A percentile compares a stretch with the other conserved stretches of the same genome.
These are phyloP conservation scores for Melinaea menophilus DNA, from an alignment of 2,888 invertebrate species.

Conservation along the genomic window DNA sequence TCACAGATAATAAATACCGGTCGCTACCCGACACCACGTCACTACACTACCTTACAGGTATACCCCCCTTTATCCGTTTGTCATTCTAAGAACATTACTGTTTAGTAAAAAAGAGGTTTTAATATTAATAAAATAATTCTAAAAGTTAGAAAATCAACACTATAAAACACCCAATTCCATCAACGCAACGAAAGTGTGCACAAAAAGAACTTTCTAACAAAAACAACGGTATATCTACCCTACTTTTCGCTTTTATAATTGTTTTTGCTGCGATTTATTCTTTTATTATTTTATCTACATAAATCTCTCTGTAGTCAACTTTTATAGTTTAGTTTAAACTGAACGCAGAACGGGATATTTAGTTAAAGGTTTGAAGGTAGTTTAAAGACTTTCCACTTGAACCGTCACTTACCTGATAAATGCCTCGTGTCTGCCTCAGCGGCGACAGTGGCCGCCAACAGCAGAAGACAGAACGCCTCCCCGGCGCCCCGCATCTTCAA, in stretches of 20 bases:
- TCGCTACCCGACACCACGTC: background rate
- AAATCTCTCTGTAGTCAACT: too few species aligned
- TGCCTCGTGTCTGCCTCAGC: conserved; percentile 67
- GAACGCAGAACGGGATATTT: too few species aligned
- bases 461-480: conserved; percentile 66
- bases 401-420: conserved; percentile 59
- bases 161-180: conserved; percentile 5
- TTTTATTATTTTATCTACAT: background rate
- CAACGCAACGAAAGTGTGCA: conserved; percentile 11
- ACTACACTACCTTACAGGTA: background rate
- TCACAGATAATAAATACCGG: background rate
- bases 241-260: conserved; percentile 7
- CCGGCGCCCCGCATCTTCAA: conserved; percentile 71
- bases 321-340: too few species aligned
- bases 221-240: conserved; percentile 9
- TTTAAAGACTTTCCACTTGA: conserved; percentile 6
- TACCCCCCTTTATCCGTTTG: too few species aligned
- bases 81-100: too few species aligned
- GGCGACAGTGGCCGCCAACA: conserved; percentile 53
- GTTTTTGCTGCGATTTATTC: background rate
- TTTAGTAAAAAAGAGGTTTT: too few species aligned
- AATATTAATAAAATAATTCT: too few species aligned
- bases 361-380: too few species aligned
- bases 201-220: conserved; percentile 20
- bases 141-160: background rate